phyloP scores from a whole-genome alignment of 2,797 vertebrate species.

The Notamacropus eugenii region DNA sequence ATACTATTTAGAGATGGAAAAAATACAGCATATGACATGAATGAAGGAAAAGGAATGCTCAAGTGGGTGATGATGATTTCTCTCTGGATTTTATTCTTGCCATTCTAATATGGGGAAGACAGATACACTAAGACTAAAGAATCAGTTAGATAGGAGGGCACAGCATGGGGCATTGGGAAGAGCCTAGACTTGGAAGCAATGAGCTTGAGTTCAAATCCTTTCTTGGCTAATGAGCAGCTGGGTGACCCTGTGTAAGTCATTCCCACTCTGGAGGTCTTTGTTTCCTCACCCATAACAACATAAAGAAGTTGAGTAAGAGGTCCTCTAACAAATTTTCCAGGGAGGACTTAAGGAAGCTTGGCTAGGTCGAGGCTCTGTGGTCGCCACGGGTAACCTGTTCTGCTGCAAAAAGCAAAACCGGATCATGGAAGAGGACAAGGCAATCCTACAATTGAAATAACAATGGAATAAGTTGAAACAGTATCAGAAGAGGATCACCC shows the following conservation, averaged over 20 bases:
- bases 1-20: neutral
- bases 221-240: neutral
- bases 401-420: slow-evolving; percentile 92
- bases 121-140: neutral
- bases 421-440: slow-evolving; percentile 94
- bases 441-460: slow-evolving; percentile 95
- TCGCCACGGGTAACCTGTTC: slow-evolving; percentile 92
- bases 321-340: neutral
- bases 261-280: neutral
- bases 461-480: slow-evolving; percentile 94
- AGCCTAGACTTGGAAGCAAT: neutral
- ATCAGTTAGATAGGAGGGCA: neutral
- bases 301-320: neutral
- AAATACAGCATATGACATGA: neutral
- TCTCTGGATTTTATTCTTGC: neutral
- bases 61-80: neutral
- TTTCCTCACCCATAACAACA: neutral
- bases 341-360: neutral
- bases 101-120: neutral
- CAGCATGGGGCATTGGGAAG: neutral
- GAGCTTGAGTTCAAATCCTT: neutral
- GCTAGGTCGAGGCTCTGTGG: slow-evolving; percentile 44
- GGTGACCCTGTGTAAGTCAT: neutral
- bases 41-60: neutral
- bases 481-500: slow-evolving; percentile 90